Evolutionary conservation across 2,113 vertebrate species (phyloP), one percentile per base, ranked within the genome.

Genomic region (Melanerpes formicivorus): DNA sequence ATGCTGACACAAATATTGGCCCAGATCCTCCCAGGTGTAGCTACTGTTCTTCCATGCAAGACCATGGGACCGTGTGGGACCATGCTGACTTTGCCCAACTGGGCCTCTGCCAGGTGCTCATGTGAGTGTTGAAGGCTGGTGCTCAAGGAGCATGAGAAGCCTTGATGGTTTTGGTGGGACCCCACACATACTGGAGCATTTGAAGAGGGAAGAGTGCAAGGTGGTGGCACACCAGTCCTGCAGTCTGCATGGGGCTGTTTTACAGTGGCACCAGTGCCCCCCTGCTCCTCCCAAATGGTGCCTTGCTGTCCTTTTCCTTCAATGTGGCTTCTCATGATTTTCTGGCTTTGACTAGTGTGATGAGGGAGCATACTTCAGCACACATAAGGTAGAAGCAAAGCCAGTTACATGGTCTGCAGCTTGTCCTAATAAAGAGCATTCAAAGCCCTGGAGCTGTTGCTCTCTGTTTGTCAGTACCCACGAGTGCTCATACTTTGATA

Each of bases 401-500:
- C 3, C 21, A 37, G 23, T 44, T 25, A 27, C 23, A 3, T 7
- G n/a, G 73, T 21, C 55, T 56, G 66, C 48, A 34, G 32, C 55
- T 58, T 84, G 21, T 56, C 30, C 34, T 64, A 9, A 42, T n/a
- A 22, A 34, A 67, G 72, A 73, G 29, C 6, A 11, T 56, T 77
- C 29, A 72, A 30, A 56, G 6, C 37, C 2, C 59, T 50, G n/a
- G 59, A 87, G 70, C 37, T 1, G 1, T 21, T 2, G 1, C 56
- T 54, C 7, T 0, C 32, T 29, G n/a, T 54, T 46, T 34, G n/a
- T 37, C 34, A 12, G 74, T 50, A 27, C 40, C 60, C 21, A 25
- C 2, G 0, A 18, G 63, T 26, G 42, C 58, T 29, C 0, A 0
- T 42, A 22, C 26, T 3, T 14, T 19, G n/a, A 6, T 27, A 34